A percentile compares a stretch with the other conserved stretches of the same genome.
Evolutionary conservation across 2,888 invertebrate species (phyloP).

Genomic region (Aphidoletes aphidimyza): DNA sequence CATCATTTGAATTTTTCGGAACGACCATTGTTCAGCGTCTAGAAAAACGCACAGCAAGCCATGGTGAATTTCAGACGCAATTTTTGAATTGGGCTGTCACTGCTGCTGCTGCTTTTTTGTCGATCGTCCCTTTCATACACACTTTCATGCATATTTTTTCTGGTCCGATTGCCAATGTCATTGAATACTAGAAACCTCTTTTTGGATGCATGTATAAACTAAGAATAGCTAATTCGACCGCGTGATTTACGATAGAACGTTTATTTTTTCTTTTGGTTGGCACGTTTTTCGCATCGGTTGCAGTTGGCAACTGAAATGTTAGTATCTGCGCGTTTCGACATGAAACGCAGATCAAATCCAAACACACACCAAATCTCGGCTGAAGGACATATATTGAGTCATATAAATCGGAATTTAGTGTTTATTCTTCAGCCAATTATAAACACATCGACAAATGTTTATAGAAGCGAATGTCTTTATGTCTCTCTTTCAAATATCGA

Average conservation of each 20-base stretch:
- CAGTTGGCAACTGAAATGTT: not conserved
- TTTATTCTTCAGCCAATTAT: conserved; percentile 11
- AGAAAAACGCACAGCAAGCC: conserved; percentile 48
- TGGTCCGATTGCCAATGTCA: conserved; percentile 29
- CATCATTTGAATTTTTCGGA: conserved; percentile 3
- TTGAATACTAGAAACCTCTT: not conserved
- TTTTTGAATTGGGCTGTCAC: not conserved
- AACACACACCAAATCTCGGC: not conserved
- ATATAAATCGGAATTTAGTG: not conserved
- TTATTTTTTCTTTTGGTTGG: no score
- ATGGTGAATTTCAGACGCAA: conserved; percentile 30
- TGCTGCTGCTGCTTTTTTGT: not conserved
- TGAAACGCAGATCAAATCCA: not conserved
- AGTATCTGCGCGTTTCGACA: not conserved
- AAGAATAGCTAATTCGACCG: not conserved
- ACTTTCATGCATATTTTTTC: not conserved
- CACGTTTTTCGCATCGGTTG: not conserved
- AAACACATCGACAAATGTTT: conserved; percentile 33
- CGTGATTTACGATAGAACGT: conserved; percentile 1
- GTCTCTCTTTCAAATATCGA: conserved; percentile 3
- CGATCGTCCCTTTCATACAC: not conserved
- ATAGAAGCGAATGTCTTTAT: not conserved
- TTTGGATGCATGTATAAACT: not conserved
- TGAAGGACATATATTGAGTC: conserved; percentile 25
- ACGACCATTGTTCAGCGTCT: conserved; percentile 30